Base-by-base conservation (phyloP, 64 coral and sea anemone species). In the Pachyseris speciosa region DNA sequence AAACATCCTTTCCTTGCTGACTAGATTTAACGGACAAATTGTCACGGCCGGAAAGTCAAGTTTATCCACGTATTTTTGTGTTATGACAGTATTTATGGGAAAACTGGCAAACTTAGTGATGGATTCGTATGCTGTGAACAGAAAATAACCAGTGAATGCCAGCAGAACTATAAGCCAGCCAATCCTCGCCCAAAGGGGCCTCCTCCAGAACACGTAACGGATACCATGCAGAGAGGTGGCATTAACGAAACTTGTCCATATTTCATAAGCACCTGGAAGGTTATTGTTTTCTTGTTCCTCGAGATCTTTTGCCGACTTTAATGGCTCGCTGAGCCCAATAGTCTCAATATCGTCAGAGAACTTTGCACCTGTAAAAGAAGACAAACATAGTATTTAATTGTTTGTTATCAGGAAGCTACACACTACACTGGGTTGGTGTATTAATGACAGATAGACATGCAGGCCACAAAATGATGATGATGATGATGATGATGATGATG, bases 1-100 rank as follows among this genome's bases (percentile, higher is more conserved):
- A 26, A 63, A 94, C 17, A 94, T 55, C 80, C 89, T 94, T n/a
- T 47, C 75, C n/a, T 66, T 94, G 33, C 87, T 80, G 1, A 70
- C 37, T 13, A 69, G 42, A 52, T 58, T 90, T 2, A 38, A 44
- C 0, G 88, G 36, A 33, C 88, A 90, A 80, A 90, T 81, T 24
- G 75, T 69, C 12, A 90, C 75, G 16, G 42, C 64, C 2, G 88
- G 88, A 10, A 90, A 90, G 16, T 30, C 41, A 0, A 90, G 17
- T 10, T 52, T 40, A n/a, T 38, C 31, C n/a, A 17, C 66, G 20
- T 67, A 78, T 49, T 47, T 40, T 39, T 90, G 64, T 8, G 26
- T 66, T 53, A 50, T 78, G 5, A 68, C 77, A 4, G 77, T 78
- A 29, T 76, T 90, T 25, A 78, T 81, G 9, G 63, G 74, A 15